phyloP scores from a whole-genome alignment of 2,888 invertebrate species.

The Agapetus fuscipes region DNA sequence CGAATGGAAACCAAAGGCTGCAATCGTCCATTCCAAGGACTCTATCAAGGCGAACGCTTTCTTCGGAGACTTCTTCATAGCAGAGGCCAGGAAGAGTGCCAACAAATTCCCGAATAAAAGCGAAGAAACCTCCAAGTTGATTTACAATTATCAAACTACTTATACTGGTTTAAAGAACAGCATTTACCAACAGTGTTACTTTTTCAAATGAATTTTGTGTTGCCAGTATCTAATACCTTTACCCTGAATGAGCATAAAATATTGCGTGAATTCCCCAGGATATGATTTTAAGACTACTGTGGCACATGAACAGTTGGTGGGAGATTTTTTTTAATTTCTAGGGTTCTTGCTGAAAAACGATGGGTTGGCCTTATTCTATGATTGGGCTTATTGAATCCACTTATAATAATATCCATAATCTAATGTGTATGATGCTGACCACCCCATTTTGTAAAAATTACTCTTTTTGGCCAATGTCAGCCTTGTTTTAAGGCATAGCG shows the following conservation, averaged over 20 bases:
- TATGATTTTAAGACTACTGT: too few species aligned
- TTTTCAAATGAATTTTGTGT: constrained; percentile 32
- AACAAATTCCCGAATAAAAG: constrained; percentile 46
- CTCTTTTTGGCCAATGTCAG: too few species aligned
- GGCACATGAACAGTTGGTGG: too few species aligned
- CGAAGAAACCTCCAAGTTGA: constrained; percentile 52
- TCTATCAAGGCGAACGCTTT: constrained; percentile 60
- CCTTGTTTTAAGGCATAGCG: too few species aligned
- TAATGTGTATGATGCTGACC: too few species aligned
- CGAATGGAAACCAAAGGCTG: constrained; percentile 56
- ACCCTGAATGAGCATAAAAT: neutral
- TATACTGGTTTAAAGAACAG: constrained; percentile 51
- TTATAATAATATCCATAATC: too few species aligned
- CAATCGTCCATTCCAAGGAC: constrained; percentile 55
- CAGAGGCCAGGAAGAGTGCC: constrained; percentile 57
- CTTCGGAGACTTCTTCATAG: constrained; percentile 73
- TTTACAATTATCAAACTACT: constrained; percentile 58
- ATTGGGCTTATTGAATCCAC: too few species aligned
- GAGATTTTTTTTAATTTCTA: too few species aligned
- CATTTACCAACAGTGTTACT: constrained; percentile 56
- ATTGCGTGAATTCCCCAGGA: too few species aligned
- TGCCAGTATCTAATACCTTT: neutral
- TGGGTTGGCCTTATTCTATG: too few species aligned
- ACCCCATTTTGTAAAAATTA: too few species aligned
- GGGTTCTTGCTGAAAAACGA: too few species aligned